Percentiles rank a stretch among this genome's conserved stretches.
phyloP scores from a whole-genome alignment of 2,113 vertebrate genomes.

The Bostrychus sinensis region DNA sequence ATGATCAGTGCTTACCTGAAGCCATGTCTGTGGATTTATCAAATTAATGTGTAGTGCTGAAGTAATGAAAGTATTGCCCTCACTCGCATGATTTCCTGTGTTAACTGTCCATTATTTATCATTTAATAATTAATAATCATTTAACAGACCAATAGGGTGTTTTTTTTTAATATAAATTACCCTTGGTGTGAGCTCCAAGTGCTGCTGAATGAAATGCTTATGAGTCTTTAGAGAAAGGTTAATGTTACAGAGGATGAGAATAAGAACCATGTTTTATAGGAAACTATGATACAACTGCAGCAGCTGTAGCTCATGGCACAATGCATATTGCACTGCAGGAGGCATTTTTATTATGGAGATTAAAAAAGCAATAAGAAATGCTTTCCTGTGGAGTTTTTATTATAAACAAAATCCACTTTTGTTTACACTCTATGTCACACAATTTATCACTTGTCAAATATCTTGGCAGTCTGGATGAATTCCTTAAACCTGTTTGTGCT shows the following conservation, averaged over 20 bases:
- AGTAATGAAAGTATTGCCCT: slow-evolving; percentile 13
- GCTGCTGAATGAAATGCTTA: slow-evolving; percentile 54
- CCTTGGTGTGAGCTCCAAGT: slow-evolving; percentile 45
- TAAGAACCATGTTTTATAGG: slow-evolving; percentile 18
- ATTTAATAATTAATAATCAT: no score
- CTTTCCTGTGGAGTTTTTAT: not conserved
- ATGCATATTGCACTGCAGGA: not conserved
- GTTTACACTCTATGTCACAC: not conserved
- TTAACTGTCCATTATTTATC: no score
- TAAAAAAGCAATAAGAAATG: slow-evolving; percentile 7
- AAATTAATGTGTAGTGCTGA: slow-evolving; percentile 15
- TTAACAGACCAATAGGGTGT: no score
- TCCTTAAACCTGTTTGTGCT: not conserved
- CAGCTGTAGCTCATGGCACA: not conserved
- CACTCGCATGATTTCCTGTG: not conserved
- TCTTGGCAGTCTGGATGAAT: not conserved
- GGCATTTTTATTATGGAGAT: not conserved
- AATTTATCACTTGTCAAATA: not conserved
- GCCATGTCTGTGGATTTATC: slow-evolving; percentile 28
- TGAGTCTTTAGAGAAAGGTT: slow-evolving; percentile 61
- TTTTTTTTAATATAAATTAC: no score
- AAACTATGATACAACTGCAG: not conserved
- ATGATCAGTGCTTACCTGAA: slow-evolving; percentile 34
- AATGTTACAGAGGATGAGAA: slow-evolving; percentile 37
- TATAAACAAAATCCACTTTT: not conserved